These are phyloP conservation scores for Ophthalmolycus amberensis DNA, from an alignment of 2,113 vertebrate genomes.

Conservation along the genomic window DNA sequence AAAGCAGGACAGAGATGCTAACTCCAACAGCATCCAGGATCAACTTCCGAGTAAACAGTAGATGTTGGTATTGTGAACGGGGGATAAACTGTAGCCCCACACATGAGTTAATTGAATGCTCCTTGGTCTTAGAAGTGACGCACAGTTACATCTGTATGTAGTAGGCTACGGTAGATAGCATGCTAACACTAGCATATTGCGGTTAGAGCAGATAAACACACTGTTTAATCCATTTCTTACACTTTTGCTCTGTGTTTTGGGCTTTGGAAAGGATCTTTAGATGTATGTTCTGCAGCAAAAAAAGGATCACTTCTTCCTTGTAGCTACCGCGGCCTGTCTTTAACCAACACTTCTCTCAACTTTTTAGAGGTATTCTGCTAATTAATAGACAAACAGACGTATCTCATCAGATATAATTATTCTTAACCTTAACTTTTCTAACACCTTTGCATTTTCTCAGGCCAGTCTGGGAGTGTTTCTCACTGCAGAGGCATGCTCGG, in stretches of 20 bases:
- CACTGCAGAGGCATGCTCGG: conserved; percentile 34
- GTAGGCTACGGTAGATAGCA: not conserved
- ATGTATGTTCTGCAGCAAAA: too few species aligned
- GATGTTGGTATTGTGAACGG: too few species aligned
- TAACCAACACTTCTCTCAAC: too few species aligned
- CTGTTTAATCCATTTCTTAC: not conserved
- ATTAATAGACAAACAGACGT: too few species aligned
- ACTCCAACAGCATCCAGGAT: not conserved
- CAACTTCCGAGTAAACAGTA: not conserved
- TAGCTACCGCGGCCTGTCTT: too few species aligned
- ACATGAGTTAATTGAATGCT: not conserved
- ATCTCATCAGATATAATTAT: too few species aligned
- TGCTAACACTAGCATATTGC: not conserved
- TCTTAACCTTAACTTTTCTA: too few species aligned
- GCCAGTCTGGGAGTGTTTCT: conserved; percentile 22
- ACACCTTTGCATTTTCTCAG: not conserved
- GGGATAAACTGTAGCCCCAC: not conserved
- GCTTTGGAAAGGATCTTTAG: not conserved
- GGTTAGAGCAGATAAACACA: not conserved
- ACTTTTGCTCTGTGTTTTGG: not conserved
- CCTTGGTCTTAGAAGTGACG: not conserved
- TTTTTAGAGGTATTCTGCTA: too few species aligned
- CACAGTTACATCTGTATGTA: not conserved
- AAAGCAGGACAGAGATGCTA: not conserved
- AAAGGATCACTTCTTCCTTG: too few species aligned